These are phyloP conservation scores for Nebria salina DNA, from an alignment of 2,888 invertebrate species.

Conservation along the genomic window DNA sequence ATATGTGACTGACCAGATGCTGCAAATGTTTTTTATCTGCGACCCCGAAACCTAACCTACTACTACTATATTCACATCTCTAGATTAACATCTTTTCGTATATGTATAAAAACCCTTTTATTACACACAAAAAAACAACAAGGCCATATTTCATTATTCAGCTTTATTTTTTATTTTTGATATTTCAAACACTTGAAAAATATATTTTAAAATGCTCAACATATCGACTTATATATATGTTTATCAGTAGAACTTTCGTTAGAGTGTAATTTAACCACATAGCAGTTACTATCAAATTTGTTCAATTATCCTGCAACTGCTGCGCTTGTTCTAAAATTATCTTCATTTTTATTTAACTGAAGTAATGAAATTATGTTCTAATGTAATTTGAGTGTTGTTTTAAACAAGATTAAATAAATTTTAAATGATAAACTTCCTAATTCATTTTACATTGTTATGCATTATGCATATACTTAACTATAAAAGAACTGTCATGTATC, in stretches of 20 bases:
- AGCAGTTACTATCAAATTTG: not conserved
- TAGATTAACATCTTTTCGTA: conserved; percentile 17
- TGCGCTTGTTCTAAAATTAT: not conserved
- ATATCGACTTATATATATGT: not conserved
- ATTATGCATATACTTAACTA: not conserved
- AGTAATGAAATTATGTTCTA: not conserved
- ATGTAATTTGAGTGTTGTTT: not conserved
- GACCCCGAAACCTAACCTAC: conserved; percentile 8
- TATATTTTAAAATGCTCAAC: too few species aligned
- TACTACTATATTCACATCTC: conserved; percentile 29
- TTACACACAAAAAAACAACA: too few species aligned
- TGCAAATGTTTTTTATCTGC: conserved; percentile 16
- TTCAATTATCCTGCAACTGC: not conserved
- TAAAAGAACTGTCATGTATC: not conserved
- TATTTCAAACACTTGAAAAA: too few species aligned
- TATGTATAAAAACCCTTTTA: not conserved
- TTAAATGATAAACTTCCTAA: conserved; percentile 1
- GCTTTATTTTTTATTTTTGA: too few species aligned
- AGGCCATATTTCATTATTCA: too few species aligned
- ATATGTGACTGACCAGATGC: conserved; percentile 41
- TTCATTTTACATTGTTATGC: not conserved
- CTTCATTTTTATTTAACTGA: not conserved
- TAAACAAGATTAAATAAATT: not conserved
- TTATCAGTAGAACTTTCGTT: too few species aligned
- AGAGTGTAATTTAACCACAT: not conserved